Percentiles rank a stretch among this genome's conserved stretches.
These are phyloP conservation scores for Oligia strigilis DNA, from an alignment of 2,888 invertebrate genomes.

Conservation along the genomic window DNA sequence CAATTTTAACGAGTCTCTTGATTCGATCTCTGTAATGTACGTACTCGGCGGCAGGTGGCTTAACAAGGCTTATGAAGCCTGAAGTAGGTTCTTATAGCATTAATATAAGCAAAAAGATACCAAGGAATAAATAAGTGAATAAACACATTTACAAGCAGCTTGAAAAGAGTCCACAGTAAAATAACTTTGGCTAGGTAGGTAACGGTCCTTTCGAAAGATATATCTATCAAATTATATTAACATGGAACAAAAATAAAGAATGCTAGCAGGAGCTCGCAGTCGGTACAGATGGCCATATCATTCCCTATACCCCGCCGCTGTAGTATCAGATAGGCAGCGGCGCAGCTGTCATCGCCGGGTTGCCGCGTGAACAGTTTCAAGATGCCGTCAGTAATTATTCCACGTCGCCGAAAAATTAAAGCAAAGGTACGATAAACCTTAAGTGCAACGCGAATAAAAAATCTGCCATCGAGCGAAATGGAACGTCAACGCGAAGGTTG, in stretches of 20 bases:
- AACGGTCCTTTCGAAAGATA: slow-evolving; percentile 57
- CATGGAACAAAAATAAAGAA: slow-evolving; percentile 55
- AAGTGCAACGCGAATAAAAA: slow-evolving; percentile 81
- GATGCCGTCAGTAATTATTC: slow-evolving; percentile 84
- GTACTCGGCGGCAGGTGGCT: slow-evolving; percentile 56
- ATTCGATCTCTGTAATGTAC: slow-evolving; percentile 57
- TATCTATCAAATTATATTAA: slow-evolving; percentile 59
- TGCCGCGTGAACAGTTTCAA: slow-evolving; percentile 81
- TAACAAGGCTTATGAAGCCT: slow-evolving; percentile 45
- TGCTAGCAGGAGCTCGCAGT: slow-evolving; percentile 42
- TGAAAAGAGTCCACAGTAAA: slow-evolving; percentile 39
- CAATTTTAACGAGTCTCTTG: slow-evolving; percentile 68
- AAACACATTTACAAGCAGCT: slow-evolving; percentile 52
- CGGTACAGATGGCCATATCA: slow-evolving; percentile 54
- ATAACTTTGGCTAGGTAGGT: slow-evolving; percentile 47
- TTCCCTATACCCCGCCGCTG: slow-evolving; percentile 68
- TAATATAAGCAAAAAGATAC: slow-evolving; percentile 29
- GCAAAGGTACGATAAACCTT: slow-evolving; percentile 83
- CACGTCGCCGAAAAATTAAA: slow-evolving; percentile 86
- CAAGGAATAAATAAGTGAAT: slow-evolving; percentile 43
- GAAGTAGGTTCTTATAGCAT: slow-evolving; percentile 49
- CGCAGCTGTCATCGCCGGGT: slow-evolving; percentile 82
- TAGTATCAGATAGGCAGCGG: slow-evolving; percentile 76
- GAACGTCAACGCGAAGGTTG: slow-evolving; percentile 82
- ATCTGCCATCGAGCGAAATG: slow-evolving; percentile 80